Base-by-base conservation (phyloP, 2,113 vertebrate genomes). In the Grammomys surdaster region DNA sequence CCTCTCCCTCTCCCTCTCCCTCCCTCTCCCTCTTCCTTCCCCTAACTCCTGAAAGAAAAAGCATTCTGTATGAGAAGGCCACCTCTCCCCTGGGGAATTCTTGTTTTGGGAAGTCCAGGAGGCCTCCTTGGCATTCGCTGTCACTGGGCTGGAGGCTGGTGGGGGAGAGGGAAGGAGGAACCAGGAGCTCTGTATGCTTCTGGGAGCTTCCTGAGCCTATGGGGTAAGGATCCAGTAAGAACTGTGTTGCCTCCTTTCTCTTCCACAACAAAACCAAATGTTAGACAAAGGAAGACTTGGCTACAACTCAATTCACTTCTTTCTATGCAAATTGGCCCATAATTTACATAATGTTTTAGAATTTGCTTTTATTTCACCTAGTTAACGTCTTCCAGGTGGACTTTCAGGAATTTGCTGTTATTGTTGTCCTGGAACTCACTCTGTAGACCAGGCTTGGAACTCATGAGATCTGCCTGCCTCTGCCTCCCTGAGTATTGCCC, bases 341-440 rank as follows among this genome's bases (percentile, higher is more conserved):
- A 24, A 51, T 78, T 88, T 93, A 80, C 51, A 28, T n/a, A n/a
- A 31, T 96, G 33, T 58, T 85, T 82, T 88, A 75, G 70, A 91
- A 81, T 28, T 54, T 78, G 46, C 19, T 92, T 91, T 89, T 36
- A 19, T 58, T 94, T 87, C 48, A 60, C 88, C 67, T 86, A 40
- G 17, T 85, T 56, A 89, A n/a, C 20, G 16, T 92, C 88, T 88
- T 95, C 40, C 43, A 20, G 31, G 17, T 43, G 9, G 69, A 46
- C 87, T 17, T 58, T 58, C 65, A 93, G 92, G 10, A 7, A 60
- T 73, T 58, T 46, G 33, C 17, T 70, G 31, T 70, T 69, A 33
- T 51, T 48, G 78, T 31, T 19, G 1, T 14, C 5, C 78, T 26
- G 7, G 54, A 82, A 82, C 54, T 82, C 22, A 7, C 36, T 58